These are phyloP conservation scores for Polypterus senegalus DNA, from an alignment of 2,113 vertebrate genomes.

Conservation along the genomic window DNA sequence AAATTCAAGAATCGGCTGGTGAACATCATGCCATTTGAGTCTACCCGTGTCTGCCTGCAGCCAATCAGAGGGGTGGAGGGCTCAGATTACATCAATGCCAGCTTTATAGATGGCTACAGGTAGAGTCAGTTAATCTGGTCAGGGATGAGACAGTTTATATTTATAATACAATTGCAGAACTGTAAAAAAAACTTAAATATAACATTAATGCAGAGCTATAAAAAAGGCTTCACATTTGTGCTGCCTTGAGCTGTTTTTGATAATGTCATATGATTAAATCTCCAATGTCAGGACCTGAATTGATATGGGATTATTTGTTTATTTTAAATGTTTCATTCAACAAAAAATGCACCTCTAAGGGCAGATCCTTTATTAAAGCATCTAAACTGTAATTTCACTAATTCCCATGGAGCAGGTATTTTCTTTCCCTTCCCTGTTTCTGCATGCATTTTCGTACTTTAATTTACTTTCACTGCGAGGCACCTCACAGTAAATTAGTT, in stretches of 20 bases:
- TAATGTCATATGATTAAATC: too few species aligned
- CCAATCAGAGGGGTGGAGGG: conserved; percentile 90
- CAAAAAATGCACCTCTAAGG: conserved; percentile 25
- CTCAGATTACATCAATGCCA: conserved; percentile 94
- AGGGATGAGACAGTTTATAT: too few species aligned
- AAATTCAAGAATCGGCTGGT: conserved; percentile 94
- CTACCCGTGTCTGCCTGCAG: conserved; percentile 81
- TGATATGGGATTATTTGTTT: too few species aligned
- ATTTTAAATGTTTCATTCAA: conserved; percentile 4
- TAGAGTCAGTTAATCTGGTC: conserved; percentile 24
- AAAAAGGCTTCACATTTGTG: too few species aligned
- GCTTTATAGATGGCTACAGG: conserved; percentile 92
- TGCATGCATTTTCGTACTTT: background rate
- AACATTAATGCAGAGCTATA: too few species aligned
- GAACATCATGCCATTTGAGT: conserved; percentile 91
- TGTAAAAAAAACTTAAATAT: too few species aligned
- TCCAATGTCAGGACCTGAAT: too few species aligned
- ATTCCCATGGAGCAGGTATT: conserved; percentile 7
- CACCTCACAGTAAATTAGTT: background rate
- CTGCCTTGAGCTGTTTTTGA: too few species aligned
- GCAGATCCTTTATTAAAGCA: conserved; percentile 28
- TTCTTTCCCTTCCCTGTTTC: conserved; percentile 7
- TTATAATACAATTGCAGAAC: too few species aligned
- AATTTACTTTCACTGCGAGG: background rate
- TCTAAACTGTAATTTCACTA: conserved; percentile 27